A percentile compares a stretch with the other conserved stretches of the same genome.
Evolutionary conservation across 92 coral and sea anemone species (phyloP).

Genomic region (Bergia sp.): DNA sequence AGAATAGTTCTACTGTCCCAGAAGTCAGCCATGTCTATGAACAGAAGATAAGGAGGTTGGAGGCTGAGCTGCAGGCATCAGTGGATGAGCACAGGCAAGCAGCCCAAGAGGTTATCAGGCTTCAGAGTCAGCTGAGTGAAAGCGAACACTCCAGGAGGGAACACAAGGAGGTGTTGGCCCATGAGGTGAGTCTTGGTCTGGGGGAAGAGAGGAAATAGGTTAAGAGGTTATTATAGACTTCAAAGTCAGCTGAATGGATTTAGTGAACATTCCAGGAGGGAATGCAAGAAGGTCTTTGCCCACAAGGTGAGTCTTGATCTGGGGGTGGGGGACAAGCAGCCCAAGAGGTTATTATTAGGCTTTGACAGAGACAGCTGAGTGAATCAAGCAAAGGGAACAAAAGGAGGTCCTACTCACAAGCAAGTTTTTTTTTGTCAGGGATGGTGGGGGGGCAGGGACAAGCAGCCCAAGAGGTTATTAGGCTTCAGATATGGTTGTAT

Average conservation of each 20-base stretch:
- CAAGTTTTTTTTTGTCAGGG: too few species aligned
- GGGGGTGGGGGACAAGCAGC: too few species aligned
- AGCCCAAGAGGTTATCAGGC: conserved; percentile 69
- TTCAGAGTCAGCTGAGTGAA: conserved; percentile 80
- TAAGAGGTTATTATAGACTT: too few species aligned
- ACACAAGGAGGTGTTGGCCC: conserved; percentile 72
- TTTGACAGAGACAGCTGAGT: too few species aligned
- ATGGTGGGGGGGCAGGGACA: conserved; percentile 68
- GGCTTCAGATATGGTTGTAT: conserved; percentile 49
- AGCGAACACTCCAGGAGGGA: conserved; percentile 63
- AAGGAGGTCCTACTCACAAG: too few species aligned
- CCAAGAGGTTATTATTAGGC: too few species aligned
- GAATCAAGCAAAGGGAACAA: too few species aligned
- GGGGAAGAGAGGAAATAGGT: too few species aligned
- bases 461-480: conserved; percentile 67
- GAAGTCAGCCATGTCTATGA: conserved; percentile 81
- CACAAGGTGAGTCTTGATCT: conserved; percentile 22
- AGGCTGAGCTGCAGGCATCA: conserved; percentile 82
- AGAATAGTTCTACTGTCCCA: conserved; percentile 49
- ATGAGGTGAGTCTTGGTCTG: conserved; percentile 60
- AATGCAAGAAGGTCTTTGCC: too few species aligned
- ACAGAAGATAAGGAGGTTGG: conserved; percentile 73
- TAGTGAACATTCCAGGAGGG: too few species aligned
- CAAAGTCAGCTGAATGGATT: too few species aligned
- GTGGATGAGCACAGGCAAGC: conserved; percentile 74